phyloP scores from a whole-genome alignment of 2,113 vertebrate genomes.

The Calyptommatus sinebrachiatus region DNA sequence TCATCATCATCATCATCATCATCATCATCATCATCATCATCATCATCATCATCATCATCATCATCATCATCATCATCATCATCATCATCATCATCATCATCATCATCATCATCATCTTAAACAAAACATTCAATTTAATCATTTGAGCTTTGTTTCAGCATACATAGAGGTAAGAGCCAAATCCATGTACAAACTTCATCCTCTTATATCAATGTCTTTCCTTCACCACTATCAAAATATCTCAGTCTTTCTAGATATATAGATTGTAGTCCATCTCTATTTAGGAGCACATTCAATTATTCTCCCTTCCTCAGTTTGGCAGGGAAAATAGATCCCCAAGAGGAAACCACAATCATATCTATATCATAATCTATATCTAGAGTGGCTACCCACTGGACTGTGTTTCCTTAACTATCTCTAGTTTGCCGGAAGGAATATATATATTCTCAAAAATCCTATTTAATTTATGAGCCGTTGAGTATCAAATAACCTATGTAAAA shows the following conservation, averaged over 20 bases:
- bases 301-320: background rate
- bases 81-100: no score
- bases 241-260: background rate
- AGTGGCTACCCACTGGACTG: slow-evolving; percentile 43
- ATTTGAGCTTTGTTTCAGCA: background rate
- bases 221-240: background rate
- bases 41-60: no score
- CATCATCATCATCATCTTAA: no score
- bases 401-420: slow-evolving; percentile 26
- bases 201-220: background rate
- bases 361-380: background rate
- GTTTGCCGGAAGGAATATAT: slow-evolving; percentile 59
- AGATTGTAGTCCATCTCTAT: background rate
- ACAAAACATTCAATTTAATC: background rate
- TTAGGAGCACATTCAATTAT: background rate
- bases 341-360: no score
- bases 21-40: no score
- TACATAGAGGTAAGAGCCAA: background rate
- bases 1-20: no score
- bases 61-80: no score
- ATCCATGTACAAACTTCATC: background rate
- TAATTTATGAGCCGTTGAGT: slow-evolving; percentile 71
- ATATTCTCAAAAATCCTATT: slow-evolving; percentile 57
- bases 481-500: slow-evolving; percentile 73
- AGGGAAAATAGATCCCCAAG: background rate